Base-by-base conservation (phyloP, 2,113 vertebrate species). In the Mellivora capensis region DNA sequence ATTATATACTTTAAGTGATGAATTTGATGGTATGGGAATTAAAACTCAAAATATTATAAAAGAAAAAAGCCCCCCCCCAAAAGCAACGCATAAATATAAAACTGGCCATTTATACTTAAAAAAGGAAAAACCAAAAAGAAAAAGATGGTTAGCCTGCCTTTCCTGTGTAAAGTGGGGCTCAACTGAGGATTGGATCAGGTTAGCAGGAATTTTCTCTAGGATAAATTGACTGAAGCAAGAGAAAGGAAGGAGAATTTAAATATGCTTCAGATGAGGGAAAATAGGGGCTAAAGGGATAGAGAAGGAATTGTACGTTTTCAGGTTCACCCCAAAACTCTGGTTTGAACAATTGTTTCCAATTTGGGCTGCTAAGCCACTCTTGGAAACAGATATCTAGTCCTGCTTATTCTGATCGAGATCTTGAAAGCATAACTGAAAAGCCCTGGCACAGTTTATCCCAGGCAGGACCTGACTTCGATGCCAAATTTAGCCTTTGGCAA, bases 401-500 rank as follows among this genome's bases (percentile, higher is more conserved):
- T 96, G 95, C 91, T 92, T 39, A 49, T 76, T 97, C 95, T 80
- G 67, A 90, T 82, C 37, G 54, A 93, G 77, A 90, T 94, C 97
- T 96, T 96, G 96, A 97, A 97, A 98, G 97, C 92, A 74, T 59
- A 96, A 83, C 87, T 88, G 90, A 86, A 89, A 95, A 87, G 93
- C 92, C 87, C 95, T 97, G 97, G 97, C 96, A 96, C 90, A 64
- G 87, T 96, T 94, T 95, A 96, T 96, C 86, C 97, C 82, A 81
- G 95, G 92, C 94, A 94, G 76, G 87, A 62, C 88, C 93, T 85
- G 96, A 72, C 87, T 97, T 82, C 8, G 0, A 81, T 72, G 97
- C 95, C 97, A 97, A 96, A 98, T 98, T 98, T 98, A 98, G 97
- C 97, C 94, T 81, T 96, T 97, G 98, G 98, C 97, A 96, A 94